Conservation (phyloP, 2,113 vertebrate species). For the Elaphurus davidianus region DNA sequence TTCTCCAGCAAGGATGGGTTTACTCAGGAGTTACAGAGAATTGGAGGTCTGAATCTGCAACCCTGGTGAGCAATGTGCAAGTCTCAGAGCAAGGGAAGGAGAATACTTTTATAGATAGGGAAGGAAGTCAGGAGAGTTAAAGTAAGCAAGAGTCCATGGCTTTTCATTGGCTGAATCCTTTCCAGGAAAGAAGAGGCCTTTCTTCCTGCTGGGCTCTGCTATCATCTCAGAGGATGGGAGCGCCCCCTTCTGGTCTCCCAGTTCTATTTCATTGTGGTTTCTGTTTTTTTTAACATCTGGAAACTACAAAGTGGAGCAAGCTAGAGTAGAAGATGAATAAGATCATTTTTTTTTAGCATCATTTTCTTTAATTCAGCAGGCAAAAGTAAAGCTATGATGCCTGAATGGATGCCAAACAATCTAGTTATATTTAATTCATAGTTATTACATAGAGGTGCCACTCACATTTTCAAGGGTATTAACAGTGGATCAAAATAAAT, state of each 20-base stretch:
- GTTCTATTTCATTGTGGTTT: neutral
- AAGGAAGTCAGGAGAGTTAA: neutral
- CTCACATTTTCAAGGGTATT: neutral
- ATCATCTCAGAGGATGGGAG: neutral
- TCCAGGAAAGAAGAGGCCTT: neutral
- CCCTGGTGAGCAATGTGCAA: neutral
- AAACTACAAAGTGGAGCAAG: neutral
- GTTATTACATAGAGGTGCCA: neutral
- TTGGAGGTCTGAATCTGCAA: neutral
- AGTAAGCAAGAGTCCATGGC: neutral
- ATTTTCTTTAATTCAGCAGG: constrained; percentile 11
- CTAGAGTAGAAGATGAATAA: neutral
- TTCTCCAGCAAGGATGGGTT: neutral
- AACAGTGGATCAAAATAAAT: neutral
- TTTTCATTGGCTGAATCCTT: neutral
- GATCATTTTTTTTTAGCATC: neutral
- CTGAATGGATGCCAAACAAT: neutral
- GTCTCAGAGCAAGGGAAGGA: neutral
- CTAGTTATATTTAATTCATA: constrained; percentile 15
- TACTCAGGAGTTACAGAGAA: neutral
- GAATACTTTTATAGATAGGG: neutral
- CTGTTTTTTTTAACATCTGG: neutral
- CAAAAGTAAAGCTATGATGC: neutral
- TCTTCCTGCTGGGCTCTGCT: neutral
- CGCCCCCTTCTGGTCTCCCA: neutral